phyloP scores from a whole-genome alignment of 2,113 vertebrate genomes.

The Procavia capensis region DNA sequence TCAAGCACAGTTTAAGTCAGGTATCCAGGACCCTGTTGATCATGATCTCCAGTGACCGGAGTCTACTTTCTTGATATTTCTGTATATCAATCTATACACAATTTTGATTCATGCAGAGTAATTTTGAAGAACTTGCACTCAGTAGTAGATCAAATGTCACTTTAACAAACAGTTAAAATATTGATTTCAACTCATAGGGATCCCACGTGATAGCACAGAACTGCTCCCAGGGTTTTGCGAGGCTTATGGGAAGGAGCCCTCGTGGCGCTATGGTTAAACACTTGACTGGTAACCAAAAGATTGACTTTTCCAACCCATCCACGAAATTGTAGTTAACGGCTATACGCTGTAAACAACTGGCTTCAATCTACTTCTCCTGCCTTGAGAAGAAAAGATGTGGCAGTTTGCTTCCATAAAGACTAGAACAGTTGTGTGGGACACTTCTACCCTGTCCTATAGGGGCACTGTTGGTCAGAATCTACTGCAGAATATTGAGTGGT shows the following conservation, averaged over 20 bases:
- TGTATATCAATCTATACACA: not conserved
- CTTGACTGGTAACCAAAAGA: not conserved
- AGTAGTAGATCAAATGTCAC: not conserved
- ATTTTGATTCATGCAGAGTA: not conserved
- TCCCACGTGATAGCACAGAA: not conserved
- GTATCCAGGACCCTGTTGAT: accelerated
- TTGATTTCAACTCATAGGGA: not conserved
- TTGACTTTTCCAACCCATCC: not conserved
- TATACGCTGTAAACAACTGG: too few species aligned
- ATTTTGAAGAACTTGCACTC: not conserved
- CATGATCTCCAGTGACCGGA: not conserved
- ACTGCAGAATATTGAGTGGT: not conserved
- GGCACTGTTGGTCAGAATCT: too few species aligned
- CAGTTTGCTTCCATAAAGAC: not conserved
- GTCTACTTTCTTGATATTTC: not conserved
- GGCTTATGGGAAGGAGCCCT: not conserved
- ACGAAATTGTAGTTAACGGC: too few species aligned
- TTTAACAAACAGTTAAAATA: not conserved
- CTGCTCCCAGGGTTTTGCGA: not conserved
- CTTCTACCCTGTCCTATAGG: not conserved
- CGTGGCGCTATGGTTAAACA: not conserved
- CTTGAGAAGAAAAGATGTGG: not conserved
- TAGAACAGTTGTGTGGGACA: not conserved
- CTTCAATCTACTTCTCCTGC: too few species aligned
- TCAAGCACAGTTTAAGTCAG: not conserved